phyloP scores from a whole-genome alignment of 2,888 invertebrate genomes.

The Trachelus stipa region DNA sequence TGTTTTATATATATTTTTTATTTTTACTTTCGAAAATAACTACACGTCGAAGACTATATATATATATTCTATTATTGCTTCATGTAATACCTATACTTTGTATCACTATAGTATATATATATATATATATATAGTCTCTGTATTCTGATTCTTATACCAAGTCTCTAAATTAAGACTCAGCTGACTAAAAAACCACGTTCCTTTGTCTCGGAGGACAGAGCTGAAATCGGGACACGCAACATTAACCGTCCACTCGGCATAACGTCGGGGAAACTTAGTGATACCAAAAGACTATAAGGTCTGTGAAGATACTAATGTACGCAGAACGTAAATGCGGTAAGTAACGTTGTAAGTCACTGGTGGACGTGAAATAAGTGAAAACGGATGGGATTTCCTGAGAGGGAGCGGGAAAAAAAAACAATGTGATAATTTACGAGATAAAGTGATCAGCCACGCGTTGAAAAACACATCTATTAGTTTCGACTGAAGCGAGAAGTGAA shows the following conservation, averaged over 20 bases:
- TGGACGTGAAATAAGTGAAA: neutral
- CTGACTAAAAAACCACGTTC: slow-evolving; percentile 6
- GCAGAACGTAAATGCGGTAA: neutral
- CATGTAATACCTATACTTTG: neutral
- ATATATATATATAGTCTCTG: too few species aligned
- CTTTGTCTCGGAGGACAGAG: slow-evolving; percentile 27
- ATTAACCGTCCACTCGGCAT: slow-evolving; percentile 45
- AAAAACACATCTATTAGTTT: neutral
- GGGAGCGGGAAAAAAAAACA: neutral
- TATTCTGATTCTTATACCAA: neutral
- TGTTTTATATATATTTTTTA: neutral
- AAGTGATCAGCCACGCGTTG: neutral
- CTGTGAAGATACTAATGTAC: neutral
- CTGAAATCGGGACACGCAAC: slow-evolving; percentile 49
- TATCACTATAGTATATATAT: neutral
- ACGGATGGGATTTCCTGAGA: neutral
- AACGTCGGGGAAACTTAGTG: slow-evolving; percentile 22
- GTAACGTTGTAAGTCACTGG: neutral
- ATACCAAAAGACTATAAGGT: neutral
- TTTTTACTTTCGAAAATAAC: too few species aligned
- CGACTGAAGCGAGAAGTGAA: neutral
- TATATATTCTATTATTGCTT: too few species aligned
- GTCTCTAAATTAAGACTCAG: slow-evolving; percentile 1
- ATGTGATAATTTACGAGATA: neutral
- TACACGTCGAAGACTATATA: too few species aligned